Conservation (phyloP, 2,797 vertebrate species). For the Sphaeramia orbicularis region DNA sequence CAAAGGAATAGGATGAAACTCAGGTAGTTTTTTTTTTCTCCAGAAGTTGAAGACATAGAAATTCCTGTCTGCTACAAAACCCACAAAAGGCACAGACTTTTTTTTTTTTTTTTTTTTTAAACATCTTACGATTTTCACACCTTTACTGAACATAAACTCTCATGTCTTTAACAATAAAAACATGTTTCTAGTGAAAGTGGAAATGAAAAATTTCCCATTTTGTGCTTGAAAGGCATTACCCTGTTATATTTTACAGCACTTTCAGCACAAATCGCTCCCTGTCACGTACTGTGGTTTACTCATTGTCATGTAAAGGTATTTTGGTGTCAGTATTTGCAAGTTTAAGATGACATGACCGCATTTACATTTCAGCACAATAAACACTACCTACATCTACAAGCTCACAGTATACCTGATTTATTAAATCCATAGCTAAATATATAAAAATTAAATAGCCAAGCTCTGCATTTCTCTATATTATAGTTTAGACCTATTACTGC, state of each 20-base stretch:
- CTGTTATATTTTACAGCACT: constrained; percentile 51
- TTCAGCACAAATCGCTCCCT: constrained; percentile 17
- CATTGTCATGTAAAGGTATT: constrained; percentile 33
- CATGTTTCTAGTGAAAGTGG: constrained; percentile 9
- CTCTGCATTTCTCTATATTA: constrained; percentile 48
- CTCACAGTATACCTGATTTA: constrained; percentile 52
- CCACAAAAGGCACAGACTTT: constrained; percentile 58
- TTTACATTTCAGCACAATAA: constrained; percentile 31
- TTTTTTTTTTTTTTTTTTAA: not conserved
- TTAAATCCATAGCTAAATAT: constrained; percentile 39
- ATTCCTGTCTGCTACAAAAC: constrained; percentile 54
- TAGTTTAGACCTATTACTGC: constrained; percentile 46
- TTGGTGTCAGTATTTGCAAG: constrained; percentile 40
- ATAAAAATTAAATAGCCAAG: constrained; percentile 59
- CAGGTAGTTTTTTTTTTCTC: constrained; percentile 39
- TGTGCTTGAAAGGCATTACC: constrained; percentile 36
- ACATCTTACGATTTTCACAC: constrained; percentile 12
- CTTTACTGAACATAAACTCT: constrained; percentile 25
- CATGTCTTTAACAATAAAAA: constrained; percentile 12
- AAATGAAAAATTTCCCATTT: constrained; percentile 11
- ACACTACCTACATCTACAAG: constrained; percentile 40
- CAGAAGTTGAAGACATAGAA: constrained; percentile 44
- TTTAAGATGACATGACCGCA: constrained; percentile 24
- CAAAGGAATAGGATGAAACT: constrained; percentile 40
- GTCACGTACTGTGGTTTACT: constrained; percentile 21